phyloP scores from a whole-genome alignment of 64 coral and sea anemone genomes.

The Montipora sp. region DNA sequence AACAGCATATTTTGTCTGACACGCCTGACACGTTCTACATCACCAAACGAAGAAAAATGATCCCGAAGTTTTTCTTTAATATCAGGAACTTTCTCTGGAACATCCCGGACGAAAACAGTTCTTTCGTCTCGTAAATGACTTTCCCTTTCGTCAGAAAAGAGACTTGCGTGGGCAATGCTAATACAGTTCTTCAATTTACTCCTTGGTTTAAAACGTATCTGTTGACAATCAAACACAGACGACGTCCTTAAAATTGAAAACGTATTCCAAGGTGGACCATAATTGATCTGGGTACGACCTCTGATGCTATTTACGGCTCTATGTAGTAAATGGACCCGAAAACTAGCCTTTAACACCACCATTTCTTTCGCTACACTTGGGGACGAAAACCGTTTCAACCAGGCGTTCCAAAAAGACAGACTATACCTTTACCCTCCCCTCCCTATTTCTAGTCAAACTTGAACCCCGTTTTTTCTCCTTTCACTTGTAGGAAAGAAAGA shows the following conservation, averaged over 20 bases:
- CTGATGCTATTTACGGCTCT: neutral
- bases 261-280: neutral
- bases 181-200: neutral
- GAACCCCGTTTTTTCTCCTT: too few relatives aligned
- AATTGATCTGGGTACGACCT: neutral
- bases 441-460: too few relatives aligned
- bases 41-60: slow-evolving; percentile 23
- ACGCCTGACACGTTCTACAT: neutral
- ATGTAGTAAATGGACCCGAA: neutral
- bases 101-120: neutral
- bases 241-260: neutral
- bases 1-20: neutral
- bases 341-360: neutral
- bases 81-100: neutral
- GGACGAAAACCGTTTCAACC: neutral
- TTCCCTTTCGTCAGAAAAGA: neutral
- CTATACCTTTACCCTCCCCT: too few relatives aligned
- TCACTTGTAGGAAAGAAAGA: too few relatives aligned
- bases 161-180: neutral
- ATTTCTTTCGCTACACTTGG: neutral
- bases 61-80: neutral
- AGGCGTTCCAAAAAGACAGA: neutral
- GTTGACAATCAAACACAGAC: neutral
- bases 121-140: neutral
- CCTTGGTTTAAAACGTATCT: neutral